Conservation (phyloP, 1,140 invertebrate genomes). For the Scaptomyza hsui region DNA sequence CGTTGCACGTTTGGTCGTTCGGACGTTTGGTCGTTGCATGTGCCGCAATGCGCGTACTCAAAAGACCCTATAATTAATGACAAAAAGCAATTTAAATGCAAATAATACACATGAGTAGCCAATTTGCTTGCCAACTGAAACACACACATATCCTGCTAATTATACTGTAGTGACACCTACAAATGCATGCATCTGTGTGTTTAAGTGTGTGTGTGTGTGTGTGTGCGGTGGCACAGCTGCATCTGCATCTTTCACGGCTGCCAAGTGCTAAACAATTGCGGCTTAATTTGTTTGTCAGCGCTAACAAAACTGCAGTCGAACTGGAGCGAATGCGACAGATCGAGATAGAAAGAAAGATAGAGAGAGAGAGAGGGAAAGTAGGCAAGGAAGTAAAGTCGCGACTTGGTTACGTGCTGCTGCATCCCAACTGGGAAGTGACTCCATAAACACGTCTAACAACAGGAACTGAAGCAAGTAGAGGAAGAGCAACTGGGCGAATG, state of each 20-base stretch:
- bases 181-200: not conserved
- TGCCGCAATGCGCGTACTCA: conserved; percentile 29
- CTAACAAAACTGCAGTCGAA: conserved; percentile 28
- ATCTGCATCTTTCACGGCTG: conserved; percentile 18
- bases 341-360: not conserved
- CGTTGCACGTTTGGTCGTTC: not conserved
- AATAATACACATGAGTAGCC: conserved; percentile 40
- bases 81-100: conserved; percentile 53
- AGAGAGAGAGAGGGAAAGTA: not conserved
- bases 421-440: conserved; percentile 59
- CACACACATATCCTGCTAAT: conserved; percentile 21
- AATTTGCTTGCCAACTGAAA: conserved; percentile 9
- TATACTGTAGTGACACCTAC: conserved; percentile 30
- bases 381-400: conserved; percentile 2
- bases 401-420: conserved; percentile 57
- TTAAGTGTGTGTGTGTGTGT: not conserved
- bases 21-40: not conserved
- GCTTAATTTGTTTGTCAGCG: conserved; percentile 68
- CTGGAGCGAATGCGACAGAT: conserved; percentile 1
- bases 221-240: not conserved
- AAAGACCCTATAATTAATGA: conserved; percentile 62
- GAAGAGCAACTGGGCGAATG: conserved; percentile 27
- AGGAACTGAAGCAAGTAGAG: not conserved
- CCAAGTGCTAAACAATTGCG: conserved; percentile 48
- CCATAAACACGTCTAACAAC: conserved; percentile 67